Evolutionary conservation across 2,113 vertebrate genomes (phyloP).

Genomic region (Leptosomus discolor): DNA sequence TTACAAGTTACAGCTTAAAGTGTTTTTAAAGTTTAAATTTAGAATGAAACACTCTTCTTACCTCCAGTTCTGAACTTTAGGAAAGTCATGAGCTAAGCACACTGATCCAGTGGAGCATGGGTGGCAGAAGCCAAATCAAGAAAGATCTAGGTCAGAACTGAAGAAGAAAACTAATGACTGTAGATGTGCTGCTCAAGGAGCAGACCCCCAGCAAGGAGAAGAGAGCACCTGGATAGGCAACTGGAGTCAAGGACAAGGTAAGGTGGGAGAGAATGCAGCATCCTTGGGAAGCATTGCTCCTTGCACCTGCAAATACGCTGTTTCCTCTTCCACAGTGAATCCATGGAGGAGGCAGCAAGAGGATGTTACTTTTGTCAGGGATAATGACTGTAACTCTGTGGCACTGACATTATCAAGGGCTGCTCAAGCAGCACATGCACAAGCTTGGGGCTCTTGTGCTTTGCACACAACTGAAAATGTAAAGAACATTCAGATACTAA

Average conservation of each 20-base stretch:
- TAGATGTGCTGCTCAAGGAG: not conserved
- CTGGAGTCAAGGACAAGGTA: not conserved
- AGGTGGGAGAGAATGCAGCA: not conserved
- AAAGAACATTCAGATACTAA: not conserved
- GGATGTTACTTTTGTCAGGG: not conserved
- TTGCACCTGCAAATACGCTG: fast-evolving
- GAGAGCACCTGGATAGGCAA: not conserved
- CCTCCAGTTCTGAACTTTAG: not conserved
- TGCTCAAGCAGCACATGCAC: not conserved
- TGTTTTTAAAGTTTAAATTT: not conserved
- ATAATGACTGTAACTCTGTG: not conserved
- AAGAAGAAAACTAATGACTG: not conserved
- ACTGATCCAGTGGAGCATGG: not conserved
- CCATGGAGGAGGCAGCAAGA: not conserved
- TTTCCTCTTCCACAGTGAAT: not conserved
- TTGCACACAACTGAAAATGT: not conserved
- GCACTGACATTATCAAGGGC: not conserved
- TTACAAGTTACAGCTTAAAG: not conserved
- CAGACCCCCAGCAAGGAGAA: not conserved
- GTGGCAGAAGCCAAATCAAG: not conserved
- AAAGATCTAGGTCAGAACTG: not conserved
- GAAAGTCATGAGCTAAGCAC: not conserved
- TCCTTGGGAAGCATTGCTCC: not conserved
- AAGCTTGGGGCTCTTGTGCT: not conserved
- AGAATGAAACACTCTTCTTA: not conserved